phyloP scores from a whole-genome alignment of 2,888 invertebrate genomes.

The Chironomus riparius region DNA sequence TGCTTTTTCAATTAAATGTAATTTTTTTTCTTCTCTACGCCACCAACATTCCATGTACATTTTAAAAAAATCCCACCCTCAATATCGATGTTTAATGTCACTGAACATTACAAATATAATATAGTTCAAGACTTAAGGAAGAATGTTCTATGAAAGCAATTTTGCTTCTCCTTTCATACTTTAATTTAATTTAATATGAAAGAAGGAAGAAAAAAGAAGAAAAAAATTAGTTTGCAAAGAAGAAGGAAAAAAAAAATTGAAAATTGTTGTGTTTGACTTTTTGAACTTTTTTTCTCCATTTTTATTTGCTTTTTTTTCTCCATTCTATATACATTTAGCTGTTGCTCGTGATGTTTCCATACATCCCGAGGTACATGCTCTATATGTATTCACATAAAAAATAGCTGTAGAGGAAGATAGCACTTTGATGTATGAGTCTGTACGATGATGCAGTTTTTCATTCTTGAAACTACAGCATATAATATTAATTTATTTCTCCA shows the following conservation, averaged over 20 bases:
- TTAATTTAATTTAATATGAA: slow-evolving; percentile 16
- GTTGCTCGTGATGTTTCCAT: no score
- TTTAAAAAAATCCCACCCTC: neutral
- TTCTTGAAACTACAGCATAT: neutral
- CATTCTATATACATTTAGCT: no score
- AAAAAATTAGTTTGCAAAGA: neutral
- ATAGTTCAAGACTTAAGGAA: neutral
- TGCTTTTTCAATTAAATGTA: slow-evolving; percentile 17
- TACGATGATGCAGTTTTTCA: slow-evolving; percentile 12
- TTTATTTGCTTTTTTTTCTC: neutral
- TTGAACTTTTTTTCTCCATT: neutral
- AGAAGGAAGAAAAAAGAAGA: neutral
- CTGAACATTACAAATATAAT: neutral
- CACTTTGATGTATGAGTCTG: slow-evolving; percentile 20
- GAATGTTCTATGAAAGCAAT: neutral
- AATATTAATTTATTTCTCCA: slow-evolving; percentile 18
- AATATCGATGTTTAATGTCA: neutral
- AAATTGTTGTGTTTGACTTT: slow-evolving; percentile 24
- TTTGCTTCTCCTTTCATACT: neutral
- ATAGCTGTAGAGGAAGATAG: neutral
- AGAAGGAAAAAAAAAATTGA: neutral
- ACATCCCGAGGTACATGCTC: neutral
- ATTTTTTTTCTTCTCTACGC: neutral
- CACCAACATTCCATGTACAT: neutral
- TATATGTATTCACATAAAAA: neutral